Evolutionary conservation across 2,113 vertebrate genomes (phyloP), one percentile per base, ranked within the genome.

Genomic region (Acrocephalus arundinaceus): DNA sequence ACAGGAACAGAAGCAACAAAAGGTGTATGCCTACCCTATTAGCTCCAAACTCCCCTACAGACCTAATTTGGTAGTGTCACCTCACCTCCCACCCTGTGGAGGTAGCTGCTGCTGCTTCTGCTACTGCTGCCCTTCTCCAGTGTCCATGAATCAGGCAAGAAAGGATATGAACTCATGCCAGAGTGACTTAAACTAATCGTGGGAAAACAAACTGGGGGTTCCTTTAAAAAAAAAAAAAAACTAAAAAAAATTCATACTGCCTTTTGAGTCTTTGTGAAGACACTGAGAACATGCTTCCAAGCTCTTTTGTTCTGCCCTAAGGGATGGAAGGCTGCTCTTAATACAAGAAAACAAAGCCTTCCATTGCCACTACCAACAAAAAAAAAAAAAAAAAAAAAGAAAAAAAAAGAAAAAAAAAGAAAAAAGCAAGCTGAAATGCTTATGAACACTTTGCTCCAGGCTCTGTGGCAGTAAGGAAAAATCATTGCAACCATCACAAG

Each of bases 331-430:
- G 93, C 93, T 96, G 96, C 95, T 92, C 96, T 94, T 95, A 95
- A 96, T 95, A 92, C 89, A 96, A 89, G 83, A 92, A 96, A 96
- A 97, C 95, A 97, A 97, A 97, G 91, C 91, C 73, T 66, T 90
- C 79, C 79, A 92, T 81, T 94, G 92, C 96, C 82, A 88, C 92
- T 94, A 96, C 85, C 90, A 95, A 77, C 35, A 55, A 52, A 31
- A 43, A 35, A 45, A 88, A 58, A 48, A 70, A 12, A 68, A 51
- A 51, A 39, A 35, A 45, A 88, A 58, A 48, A 70, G 10, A 68
- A 51, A 51, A 39, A 25, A 25, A 25, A 37, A 15, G 43, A 15
- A 55, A 57, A 21, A 45, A 8, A 31, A 21, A 33, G 13, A 15
- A 62, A 87, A 37, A 81, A 71, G 67, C 55, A 54, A 85, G 41